A percentile compares a stretch with the other conserved stretches of the same genome.
Evolutionary conservation across 2,113 vertebrate genomes (phyloP).

Genomic region (Ptilonorhynchus violaceus): DNA sequence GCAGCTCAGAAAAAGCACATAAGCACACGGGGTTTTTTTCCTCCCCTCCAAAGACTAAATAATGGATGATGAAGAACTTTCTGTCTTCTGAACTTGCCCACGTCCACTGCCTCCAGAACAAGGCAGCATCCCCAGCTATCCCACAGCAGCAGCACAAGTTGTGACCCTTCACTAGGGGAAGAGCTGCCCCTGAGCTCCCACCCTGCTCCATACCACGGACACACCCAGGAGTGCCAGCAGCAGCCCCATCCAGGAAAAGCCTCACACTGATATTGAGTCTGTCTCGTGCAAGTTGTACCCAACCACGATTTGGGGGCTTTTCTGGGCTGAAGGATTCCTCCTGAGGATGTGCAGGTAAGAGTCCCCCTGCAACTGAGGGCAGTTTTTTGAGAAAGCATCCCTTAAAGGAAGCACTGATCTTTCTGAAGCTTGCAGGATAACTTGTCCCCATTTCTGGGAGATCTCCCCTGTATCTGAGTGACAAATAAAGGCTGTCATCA

Average conservation of each 20-base stretch:
- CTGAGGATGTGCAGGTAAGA: too few species aligned
- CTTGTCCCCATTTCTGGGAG: not conserved
- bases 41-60: not conserved
- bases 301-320: not conserved
- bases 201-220: accelerated
- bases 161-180: not conserved
- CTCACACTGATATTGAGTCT: accelerated
- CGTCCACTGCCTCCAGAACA: not conserved
- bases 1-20: not conserved
- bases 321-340: not conserved
- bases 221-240: accelerated
- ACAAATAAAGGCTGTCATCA: not conserved
- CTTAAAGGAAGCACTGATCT: not conserved
- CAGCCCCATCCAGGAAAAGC: accelerated
- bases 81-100: not conserved
- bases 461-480: too few species aligned
- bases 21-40: accelerated
- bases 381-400: not conserved
- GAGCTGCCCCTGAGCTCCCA: not conserved
- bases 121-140: not conserved
- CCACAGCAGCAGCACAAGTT: not conserved
- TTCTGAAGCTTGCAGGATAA: not conserved
- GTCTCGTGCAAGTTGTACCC: not conserved
- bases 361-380: not conserved
- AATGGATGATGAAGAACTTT: not conserved